phyloP scores from a whole-genome alignment of 2,888 invertebrate genomes.

The Diarsia brunnea region DNA sequence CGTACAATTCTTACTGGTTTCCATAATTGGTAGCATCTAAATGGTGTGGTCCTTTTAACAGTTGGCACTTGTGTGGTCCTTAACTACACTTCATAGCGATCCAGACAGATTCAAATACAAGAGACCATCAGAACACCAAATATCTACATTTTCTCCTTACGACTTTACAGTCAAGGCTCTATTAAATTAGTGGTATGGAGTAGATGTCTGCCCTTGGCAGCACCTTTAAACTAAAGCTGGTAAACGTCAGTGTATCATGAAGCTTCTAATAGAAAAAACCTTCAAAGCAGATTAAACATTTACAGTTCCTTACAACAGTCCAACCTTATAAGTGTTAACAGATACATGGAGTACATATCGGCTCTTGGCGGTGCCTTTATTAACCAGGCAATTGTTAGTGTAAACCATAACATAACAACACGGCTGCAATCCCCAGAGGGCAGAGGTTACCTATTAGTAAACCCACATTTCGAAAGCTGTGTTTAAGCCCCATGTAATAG shows the following conservation, averaged over 20 bases:
- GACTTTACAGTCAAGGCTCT: background rate
- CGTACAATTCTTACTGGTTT: background rate
- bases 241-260: background rate
- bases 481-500: too few species aligned
- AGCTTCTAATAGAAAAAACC: background rate
- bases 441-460: too few species aligned
- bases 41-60: background rate
- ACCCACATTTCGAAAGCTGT: too few species aligned
- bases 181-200: slow-evolving; percentile 64
- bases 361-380: background rate
- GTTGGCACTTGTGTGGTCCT: background rate
- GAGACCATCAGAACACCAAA: background rate
- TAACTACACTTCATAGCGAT: background rate
- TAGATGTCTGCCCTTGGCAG: slow-evolving; percentile 67
- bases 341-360: background rate
- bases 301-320: background rate
- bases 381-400: background rate
- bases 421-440: too few species aligned
- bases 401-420: too few species aligned
- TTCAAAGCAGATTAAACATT: background rate
- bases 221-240: background rate
- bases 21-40: background rate
- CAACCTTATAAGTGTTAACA: background rate
- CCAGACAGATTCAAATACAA: background rate
- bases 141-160: background rate